phyloP scores from a whole-genome alignment of 2,113 vertebrate species.

The Lampris megalopsis region DNA sequence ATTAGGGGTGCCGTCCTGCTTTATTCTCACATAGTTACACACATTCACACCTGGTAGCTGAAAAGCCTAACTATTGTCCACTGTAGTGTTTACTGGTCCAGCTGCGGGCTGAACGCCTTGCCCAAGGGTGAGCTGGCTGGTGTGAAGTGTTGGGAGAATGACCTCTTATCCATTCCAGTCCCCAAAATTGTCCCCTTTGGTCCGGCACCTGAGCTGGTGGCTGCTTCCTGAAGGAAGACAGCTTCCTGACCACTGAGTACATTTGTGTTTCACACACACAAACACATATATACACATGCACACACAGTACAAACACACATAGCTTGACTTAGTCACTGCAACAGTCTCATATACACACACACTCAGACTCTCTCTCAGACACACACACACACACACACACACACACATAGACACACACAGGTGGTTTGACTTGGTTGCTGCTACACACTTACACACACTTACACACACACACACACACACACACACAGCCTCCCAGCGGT shows the following conservation, averaged over 20 bases:
- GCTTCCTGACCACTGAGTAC: no score
- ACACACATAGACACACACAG: slow-evolving; percentile 11
- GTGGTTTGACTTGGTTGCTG: neutral
- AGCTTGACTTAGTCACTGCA: neutral
- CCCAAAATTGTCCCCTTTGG: neutral
- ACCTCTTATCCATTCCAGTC: no score
- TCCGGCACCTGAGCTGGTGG: slow-evolving; percentile 26
- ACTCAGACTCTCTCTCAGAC: neutral
- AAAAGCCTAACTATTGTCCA: no score
- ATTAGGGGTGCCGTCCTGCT: no score
- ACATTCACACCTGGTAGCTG: no score
- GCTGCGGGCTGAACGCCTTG: no score
- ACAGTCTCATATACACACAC: neutral
- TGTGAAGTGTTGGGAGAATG: no score
- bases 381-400: neutral
- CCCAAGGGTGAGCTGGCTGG: neutral
- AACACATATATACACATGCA: slow-evolving; percentile 9
- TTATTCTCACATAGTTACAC: no score
- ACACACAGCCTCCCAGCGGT: neutral
- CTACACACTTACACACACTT: neutral
- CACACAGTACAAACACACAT: slow-evolving; percentile 5
- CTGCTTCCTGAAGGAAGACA: neutral
- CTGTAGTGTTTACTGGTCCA: no score
- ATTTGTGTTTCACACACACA: neutral
- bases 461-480: slow-evolving; percentile 8